These are phyloP conservation scores for Trididemnum clinides DNA, from an alignment of 23 tunicate species.

Conservation along the genomic window DNA sequence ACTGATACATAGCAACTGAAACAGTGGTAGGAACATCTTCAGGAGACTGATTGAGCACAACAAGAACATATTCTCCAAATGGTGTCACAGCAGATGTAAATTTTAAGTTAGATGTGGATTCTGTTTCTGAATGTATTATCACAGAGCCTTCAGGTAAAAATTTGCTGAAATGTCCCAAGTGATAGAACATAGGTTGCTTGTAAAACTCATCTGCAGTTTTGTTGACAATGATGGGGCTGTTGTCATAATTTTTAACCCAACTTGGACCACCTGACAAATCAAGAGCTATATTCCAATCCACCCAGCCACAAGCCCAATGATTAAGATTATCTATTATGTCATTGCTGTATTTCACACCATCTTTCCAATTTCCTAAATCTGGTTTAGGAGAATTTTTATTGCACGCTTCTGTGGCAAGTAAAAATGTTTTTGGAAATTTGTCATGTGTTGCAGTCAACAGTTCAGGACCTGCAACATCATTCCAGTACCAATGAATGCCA, in stretches of 20 bases:
- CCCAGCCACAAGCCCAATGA: conserved; percentile 91
- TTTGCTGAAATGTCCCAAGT: conserved; percentile 94
- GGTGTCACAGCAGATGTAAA: conserved; percentile 58
- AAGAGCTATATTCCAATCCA: conserved; percentile 97
- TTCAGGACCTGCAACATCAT: conserved; percentile 65
- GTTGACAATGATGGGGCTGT: conserved; percentile 90
- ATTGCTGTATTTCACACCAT: conserved; percentile 84
- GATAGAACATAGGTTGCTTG: conserved; percentile 96
- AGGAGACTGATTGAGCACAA: conserved; percentile 62
- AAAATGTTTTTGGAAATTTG: conserved; percentile 69
- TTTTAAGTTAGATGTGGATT: conserved; percentile 14
- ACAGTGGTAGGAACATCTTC: conserved; percentile 46
- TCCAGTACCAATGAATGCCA: conserved; percentile 98
- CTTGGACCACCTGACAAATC: conserved; percentile 94
- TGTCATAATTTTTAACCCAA: conserved; percentile 96
- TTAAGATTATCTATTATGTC: conserved; percentile 85
- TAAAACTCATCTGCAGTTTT: conserved; percentile 92
- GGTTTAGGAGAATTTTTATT: conserved; percentile 56
- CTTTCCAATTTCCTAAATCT: conserved; percentile 75
- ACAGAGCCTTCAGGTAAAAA: conserved; percentile 75
- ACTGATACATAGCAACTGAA: background rate
- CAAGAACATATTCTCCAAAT: conserved; percentile 40
- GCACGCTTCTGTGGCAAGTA: conserved; percentile 98
- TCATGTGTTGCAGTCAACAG: conserved; percentile 71
- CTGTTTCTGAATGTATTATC: conserved; percentile 38